Conservation (phyloP, 2,888 invertebrate species). For the Idaea biselata region DNA sequence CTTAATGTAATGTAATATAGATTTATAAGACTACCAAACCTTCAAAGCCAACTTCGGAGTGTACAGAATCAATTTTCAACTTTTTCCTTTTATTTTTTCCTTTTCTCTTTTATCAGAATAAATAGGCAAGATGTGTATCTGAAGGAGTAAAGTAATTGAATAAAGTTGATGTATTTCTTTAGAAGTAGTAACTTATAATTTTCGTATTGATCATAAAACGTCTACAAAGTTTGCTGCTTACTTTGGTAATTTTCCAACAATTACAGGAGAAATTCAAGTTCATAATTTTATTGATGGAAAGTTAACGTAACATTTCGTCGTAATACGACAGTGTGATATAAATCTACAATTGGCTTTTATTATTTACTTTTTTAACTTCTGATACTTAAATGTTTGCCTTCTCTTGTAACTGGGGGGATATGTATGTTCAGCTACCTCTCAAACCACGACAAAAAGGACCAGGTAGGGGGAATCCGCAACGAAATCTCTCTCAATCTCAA, state of each 20-base stretch:
- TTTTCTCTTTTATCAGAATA: neutral
- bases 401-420: no score
- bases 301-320: neutral
- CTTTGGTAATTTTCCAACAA: neutral
- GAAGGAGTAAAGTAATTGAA: neutral
- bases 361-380: neutral
- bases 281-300: neutral
- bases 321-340: neutral
- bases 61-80: slow-evolving; percentile 1
- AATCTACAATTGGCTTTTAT: neutral
- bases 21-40: neutral
- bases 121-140: neutral
- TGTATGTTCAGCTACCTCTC: no score
- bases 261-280: neutral
- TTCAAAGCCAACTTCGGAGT: neutral
- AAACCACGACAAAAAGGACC: no score
- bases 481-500: no score
- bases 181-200: neutral
- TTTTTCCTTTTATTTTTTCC: neutral
- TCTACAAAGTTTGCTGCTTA: neutral
- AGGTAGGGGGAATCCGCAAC: no score
- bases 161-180: slow-evolving; percentile 9
- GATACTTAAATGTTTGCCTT: no score
- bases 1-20: neutral
- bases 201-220: neutral